Evolutionary conservation across 2,797 vertebrate genomes (phyloP), one percentile per base, ranked within the genome.

Genomic region (Sebastes vulpes): DNA sequence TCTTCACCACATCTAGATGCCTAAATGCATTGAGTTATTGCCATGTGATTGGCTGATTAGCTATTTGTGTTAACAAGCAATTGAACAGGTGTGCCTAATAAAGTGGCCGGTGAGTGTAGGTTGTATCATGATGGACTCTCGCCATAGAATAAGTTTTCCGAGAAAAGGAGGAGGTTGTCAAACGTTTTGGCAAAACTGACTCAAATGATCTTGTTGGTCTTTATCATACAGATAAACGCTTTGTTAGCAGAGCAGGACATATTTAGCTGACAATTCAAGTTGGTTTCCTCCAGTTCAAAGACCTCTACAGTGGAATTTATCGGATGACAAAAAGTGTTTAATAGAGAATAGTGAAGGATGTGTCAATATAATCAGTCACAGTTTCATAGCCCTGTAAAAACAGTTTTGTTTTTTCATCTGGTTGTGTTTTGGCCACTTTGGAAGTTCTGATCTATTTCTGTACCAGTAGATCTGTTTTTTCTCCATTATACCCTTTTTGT

Each of bases 311-410:
- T 21, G 25, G 38, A 71, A 54, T 81, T 48, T 71, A 69, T 53
- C 11, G 0, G 8, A 72, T 23, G 75, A 82, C 29, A 50, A 50
- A 78, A 75, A 61, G 58, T 5, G 72, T 65, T 81, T 52, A 56
- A 42, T 50, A 25, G 14, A 32, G 57, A 66, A 76, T 46, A 61
- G 52, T 25, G 42, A 59, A 56, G 18, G 53, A 82, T 57, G 29
- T 77, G 66, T 78, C 67, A 58, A 61, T 75, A 58, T 72, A 78
- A 76, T 70, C 53, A 70, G 53, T 65, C 53, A 20, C 35, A 12
- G n/a, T 38, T 85, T 79, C 21, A 46, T 54, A 9, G 25, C 21
- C 28, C 28, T 66, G 20, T 59, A 42, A 73, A 68, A 58, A n/a
- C 20, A 2, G 1, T 58, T 58, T 38, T 7, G 1, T 23, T 54